Evolutionary conservation across 2,797 vertebrate genomes (phyloP).

Genomic region (Alcedo quadribrachys): DNA sequence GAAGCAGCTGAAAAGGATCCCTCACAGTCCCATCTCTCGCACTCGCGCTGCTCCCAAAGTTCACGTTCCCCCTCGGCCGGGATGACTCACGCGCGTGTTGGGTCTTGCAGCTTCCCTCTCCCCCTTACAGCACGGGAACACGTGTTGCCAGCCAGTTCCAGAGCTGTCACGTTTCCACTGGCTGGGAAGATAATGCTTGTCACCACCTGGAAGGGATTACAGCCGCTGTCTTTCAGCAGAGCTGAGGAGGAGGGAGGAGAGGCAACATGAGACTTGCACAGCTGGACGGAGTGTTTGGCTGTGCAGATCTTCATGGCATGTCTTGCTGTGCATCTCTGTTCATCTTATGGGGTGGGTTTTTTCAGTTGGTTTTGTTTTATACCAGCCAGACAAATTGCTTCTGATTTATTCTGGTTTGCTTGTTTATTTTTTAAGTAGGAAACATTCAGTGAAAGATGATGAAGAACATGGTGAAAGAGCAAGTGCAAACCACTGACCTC

Average conservation of each 20-base stretch:
- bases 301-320: neutral
- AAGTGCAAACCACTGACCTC: neutral
- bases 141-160: neutral
- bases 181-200: neutral
- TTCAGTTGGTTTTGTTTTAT: neutral
- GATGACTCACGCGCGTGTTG: neutral
- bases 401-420: neutral
- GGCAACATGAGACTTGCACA: neutral
- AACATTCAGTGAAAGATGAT: neutral
- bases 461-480: neutral
- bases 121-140: neutral
- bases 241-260: neutral
- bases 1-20: neutral
- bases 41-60: neutral
- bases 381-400: neutral
- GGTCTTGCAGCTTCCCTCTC: slow-evolving; percentile 42
- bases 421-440: neutral
- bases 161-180: neutral
- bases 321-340: neutral
- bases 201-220: slow-evolving; percentile 43
- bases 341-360: neutral
- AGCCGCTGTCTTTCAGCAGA: slow-evolving; percentile 23
- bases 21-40: neutral
- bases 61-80: slow-evolving; percentile 15
- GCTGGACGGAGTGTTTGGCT: neutral